Conservation (phyloP, 2,888 invertebrate genomes). For the Drosophila imparisetae region DNA sequence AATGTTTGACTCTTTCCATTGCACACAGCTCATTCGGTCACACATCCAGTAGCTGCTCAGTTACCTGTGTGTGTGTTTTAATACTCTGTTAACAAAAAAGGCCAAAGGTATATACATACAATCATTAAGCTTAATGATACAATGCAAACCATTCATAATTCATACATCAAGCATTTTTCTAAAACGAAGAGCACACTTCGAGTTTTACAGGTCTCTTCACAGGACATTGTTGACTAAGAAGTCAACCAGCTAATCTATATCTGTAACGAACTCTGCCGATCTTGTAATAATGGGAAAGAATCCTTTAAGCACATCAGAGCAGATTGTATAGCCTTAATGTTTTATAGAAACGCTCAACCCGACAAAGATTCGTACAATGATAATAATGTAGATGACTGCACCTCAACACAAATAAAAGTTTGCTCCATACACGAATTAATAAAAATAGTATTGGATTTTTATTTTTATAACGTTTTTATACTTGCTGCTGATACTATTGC, state of each 20-base stretch:
- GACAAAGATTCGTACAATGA: not conserved
- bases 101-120: not conserved
- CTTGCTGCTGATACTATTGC: too few relatives aligned
- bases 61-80: slow-evolving; percentile 6
- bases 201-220: not conserved
- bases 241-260: not conserved
- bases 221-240: not conserved
- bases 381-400: not conserved
- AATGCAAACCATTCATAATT: not conserved
- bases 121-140: not conserved
- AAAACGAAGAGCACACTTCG: not conserved
- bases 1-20: slow-evolving; percentile 59
- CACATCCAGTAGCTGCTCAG: not conserved
- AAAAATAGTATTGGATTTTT: too few relatives aligned
- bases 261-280: not conserved
- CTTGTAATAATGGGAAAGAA: not conserved
- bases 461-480: too few relatives aligned
- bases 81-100: slow-evolving; percentile 10
- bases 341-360: not conserved
- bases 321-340: not conserved
- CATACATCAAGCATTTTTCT: not conserved
- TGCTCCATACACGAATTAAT: not conserved
- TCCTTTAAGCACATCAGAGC: not conserved
- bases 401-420: not conserved
- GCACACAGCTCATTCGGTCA: slow-evolving; percentile 12